Conservation (phyloP, 2,113 vertebrate genomes). For the Smithornis capensis region DNA sequence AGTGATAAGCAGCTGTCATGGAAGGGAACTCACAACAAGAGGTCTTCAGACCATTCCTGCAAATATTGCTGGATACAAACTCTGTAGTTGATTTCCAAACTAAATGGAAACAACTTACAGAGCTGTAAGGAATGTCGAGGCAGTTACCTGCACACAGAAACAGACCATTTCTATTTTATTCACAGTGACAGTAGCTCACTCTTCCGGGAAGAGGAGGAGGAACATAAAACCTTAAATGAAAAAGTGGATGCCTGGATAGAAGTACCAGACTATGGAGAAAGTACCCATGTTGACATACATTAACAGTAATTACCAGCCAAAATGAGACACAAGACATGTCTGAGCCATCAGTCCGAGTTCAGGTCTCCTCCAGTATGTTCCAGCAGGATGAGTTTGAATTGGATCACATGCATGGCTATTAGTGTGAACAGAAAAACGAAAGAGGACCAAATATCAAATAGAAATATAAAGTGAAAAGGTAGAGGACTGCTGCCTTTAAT, state of each 20-base stretch:
- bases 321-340: neutral
- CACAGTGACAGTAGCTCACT: neutral
- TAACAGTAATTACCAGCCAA: neutral
- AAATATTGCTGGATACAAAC: neutral
- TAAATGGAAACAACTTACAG: neutral
- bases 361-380: neutral
- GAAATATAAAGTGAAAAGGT: neutral
- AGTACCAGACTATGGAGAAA: neutral
- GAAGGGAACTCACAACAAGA: neutral
- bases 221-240: neutral
- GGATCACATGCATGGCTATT: neutral
- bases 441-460: neutral
- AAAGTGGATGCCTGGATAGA: neutral
- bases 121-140: neutral
- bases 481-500: neutral
- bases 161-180: neutral
- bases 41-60: neutral
- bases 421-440: neutral
- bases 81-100: neutral
- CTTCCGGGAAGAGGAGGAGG: slow-evolving; percentile 8
- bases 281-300: neutral
- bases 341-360: neutral
- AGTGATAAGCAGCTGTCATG: neutral
- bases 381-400: neutral
- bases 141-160: neutral